Base-by-base conservation (phyloP, 2,797 vertebrate species). In the Chromis chromis region DNA sequence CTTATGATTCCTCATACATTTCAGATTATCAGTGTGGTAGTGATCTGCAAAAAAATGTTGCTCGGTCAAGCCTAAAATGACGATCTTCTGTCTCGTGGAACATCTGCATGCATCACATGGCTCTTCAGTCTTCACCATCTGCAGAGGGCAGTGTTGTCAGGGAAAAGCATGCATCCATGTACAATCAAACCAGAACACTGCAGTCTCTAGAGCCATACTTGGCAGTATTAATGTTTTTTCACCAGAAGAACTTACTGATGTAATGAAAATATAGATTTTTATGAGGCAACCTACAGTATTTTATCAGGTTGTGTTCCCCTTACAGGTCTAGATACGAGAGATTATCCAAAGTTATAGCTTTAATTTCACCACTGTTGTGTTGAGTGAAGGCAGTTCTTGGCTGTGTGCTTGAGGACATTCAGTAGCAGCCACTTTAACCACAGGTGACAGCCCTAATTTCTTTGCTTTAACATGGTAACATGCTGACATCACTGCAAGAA, bases 101-200 rank as follows among this genome's bases (percentile, higher is more conserved):
- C 44, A 50, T 50, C 48, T 27, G 17, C 17, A 31, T 44, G 50
- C 19, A 66, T 2, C 44, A 25, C 17, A 21, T 53, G n/a, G 3
- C 36, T 58, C 9, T 62, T 52, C 17, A 74, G 6, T 13, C 42
- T 22, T 50, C 2, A 50, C 42, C n/a, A 72, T 59, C 87, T 67
- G 56, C 49, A 85, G 87, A 81, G 85, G 85, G 86, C 84, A 83
- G 81, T 81, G 78, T 76, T 83, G 50, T 67, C 52, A 13, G 21
- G 57, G n/a, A 62, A 76, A 70, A 25, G 10, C 10, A 5, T 13
- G 12, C 28, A 25, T n/a, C 8, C 8, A 49, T 63, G 3, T 16
- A 19, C 48, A 28, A 22, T 6, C 22, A 24, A 6, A 39, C 6
- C 27, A 55, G 3, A 31, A 12, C 55, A 48, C 61, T 14, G 13